phyloP scores from a whole-genome alignment of 2,797 vertebrate species.

The Odontamblyopus lacepedii region DNA sequence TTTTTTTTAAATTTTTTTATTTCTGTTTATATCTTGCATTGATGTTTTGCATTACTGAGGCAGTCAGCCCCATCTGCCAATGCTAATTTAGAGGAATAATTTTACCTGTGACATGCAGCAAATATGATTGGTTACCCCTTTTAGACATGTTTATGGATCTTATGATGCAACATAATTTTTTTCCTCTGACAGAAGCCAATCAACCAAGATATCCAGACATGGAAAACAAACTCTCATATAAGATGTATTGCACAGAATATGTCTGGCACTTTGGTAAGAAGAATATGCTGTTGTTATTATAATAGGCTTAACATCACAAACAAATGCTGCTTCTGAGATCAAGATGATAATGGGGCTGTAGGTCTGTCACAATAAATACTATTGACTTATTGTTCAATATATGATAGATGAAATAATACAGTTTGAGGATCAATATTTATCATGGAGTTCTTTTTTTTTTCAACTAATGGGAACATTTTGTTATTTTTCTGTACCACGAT shows the following conservation, averaged over 20 bases:
- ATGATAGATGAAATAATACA: too few relatives aligned
- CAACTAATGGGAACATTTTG: too few relatives aligned
- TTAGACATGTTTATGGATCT: conserved; percentile 1
- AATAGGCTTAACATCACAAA: background rate
- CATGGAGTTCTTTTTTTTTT: too few relatives aligned
- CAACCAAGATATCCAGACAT: background rate
- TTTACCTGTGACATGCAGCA: conserved; percentile 1
- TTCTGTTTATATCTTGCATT: background rate
- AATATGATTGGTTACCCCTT: conserved; percentile 2
- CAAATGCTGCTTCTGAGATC: background rate
- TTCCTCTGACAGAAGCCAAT: background rate
- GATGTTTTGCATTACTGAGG: background rate
- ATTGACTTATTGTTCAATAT: too few relatives aligned
- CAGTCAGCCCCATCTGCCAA: background rate
- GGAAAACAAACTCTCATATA: background rate
- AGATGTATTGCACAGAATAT: background rate
- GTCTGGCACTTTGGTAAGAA: background rate
- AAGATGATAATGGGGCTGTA: background rate
- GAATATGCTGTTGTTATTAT: background rate
- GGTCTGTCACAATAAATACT: too few relatives aligned
- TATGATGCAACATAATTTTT: background rate
- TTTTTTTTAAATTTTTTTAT: background rate
- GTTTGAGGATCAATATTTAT: too few relatives aligned
- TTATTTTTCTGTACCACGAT: too few relatives aligned
- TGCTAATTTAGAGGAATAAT: background rate